Conservation (phyloP, 2,888 invertebrate genomes). For the Danaus chrysippus region DNA sequence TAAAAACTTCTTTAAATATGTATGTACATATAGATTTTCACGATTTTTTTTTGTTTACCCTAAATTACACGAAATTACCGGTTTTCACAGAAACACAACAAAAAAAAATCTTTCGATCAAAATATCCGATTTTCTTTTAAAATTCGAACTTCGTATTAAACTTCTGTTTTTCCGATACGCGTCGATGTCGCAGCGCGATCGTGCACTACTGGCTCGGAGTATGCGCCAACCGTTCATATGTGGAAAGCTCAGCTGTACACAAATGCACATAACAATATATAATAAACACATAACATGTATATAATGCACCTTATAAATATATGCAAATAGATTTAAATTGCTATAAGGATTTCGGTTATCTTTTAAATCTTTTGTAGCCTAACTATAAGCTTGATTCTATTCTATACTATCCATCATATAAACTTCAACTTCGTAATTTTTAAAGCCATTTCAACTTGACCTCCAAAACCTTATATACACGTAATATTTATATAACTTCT, state of each 20-base stretch:
- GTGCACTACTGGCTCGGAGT: slow-evolving; percentile 63
- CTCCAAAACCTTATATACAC: no score
- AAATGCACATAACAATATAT: slow-evolving; percentile 24
- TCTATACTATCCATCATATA: no score
- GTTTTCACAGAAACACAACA: slow-evolving; percentile 24
- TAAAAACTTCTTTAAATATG: not conserved
- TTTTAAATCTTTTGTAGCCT: no score
- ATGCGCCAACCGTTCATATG: slow-evolving; percentile 59
- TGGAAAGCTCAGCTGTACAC: slow-evolving; percentile 55
- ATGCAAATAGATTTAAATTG: no score
- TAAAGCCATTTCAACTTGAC: no score
- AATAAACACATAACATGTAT: slow-evolving; percentile 10
- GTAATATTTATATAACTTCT: no score
- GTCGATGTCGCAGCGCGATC: slow-evolving; percentile 55
- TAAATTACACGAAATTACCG: slow-evolving; percentile 12
- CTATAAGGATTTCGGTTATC: no score
- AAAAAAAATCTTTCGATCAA: not conserved
- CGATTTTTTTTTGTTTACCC: slow-evolving; percentile 3
- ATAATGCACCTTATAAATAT: no score
- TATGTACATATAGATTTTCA: no score
- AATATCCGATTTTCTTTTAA: slow-evolving; percentile 4
- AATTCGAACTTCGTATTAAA: slow-evolving; percentile 20
- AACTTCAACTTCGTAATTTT: no score
- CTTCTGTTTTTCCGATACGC: slow-evolving; percentile 50
- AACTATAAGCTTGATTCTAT: no score